Percentiles rank a stretch among this genome's conserved stretches.
Evolutionary conservation across 2,888 invertebrate species (phyloP).

Genomic region (Meiosimyza decipiens): DNA sequence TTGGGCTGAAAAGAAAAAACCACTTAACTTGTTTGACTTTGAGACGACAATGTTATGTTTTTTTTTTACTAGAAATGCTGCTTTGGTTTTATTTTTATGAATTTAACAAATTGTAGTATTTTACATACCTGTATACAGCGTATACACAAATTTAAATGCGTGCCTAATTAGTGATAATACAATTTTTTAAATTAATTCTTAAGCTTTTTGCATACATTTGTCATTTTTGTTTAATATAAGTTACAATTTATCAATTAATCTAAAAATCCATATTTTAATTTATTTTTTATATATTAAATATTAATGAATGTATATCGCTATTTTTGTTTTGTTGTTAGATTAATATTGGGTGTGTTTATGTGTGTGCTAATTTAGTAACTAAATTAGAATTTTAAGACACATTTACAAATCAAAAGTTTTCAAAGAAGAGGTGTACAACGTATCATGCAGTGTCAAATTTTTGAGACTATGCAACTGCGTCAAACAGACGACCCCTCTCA

Average conservation of each 20-base stretch:
- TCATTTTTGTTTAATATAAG: conserved; percentile 37
- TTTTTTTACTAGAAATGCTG: conserved; percentile 18
- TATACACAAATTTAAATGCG: conserved; percentile 5
- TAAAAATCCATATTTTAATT: conserved; percentile 37
- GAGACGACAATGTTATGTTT: conserved; percentile 13
- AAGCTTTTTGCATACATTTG: conserved; percentile 41
- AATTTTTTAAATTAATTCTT: conserved; percentile 7
- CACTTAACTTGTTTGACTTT: conserved; percentile 37
- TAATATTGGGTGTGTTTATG: conserved; percentile 11
- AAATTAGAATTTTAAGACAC: neutral
- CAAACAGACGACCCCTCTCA: too few relatives aligned
- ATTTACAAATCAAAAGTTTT: too few relatives aligned
- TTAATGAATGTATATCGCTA: conserved; percentile 35
- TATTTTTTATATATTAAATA: conserved; percentile 18
- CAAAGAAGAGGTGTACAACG: too few relatives aligned
- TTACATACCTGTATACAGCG: neutral
- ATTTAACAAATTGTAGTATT: conserved; percentile 6
- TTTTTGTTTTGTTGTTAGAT: conserved; percentile 2
- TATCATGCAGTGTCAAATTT: too few relatives aligned
- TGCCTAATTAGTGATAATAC: conserved; percentile 1
- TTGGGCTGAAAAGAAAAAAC: too few relatives aligned
- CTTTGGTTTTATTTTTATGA: neutral
- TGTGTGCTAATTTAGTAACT: conserved; percentile 24
- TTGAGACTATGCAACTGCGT: too few relatives aligned
- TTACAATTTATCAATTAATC: conserved; percentile 44